Conservation (phyloP, 2,113 vertebrate species). For the Calidris pygmaea region DNA sequence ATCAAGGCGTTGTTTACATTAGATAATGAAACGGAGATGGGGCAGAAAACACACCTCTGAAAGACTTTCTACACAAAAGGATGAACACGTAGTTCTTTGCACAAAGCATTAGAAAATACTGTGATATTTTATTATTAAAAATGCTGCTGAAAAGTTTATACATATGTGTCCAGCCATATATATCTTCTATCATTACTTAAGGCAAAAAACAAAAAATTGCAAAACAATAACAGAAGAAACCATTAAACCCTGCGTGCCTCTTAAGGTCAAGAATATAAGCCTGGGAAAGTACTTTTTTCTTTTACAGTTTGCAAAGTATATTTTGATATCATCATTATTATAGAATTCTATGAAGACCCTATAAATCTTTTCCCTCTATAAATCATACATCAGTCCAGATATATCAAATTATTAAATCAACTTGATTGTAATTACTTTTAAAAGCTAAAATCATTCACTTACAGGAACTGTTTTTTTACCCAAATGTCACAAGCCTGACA, state of each 20-base stretch:
- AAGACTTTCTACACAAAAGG: conserved; percentile 56
- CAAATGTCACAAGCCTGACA: conserved; percentile 88
- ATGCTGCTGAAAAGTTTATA: conserved; percentile 96
- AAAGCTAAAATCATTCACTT: conserved; percentile 91
- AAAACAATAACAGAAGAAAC: conserved; percentile 86
- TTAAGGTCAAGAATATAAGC: conserved; percentile 82
- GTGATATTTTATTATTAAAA: conserved; percentile 98
- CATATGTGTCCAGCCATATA: conserved; percentile 94
- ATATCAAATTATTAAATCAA: conserved; percentile 87
- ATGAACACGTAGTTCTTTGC: conserved; percentile 72
- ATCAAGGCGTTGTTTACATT: not conserved
- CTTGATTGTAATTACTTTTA: conserved; percentile 75
- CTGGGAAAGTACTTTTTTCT: conserved; percentile 78
- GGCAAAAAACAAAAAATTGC: conserved; percentile 85
- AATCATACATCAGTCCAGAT: conserved; percentile 75
- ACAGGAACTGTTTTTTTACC: conserved; percentile 77
- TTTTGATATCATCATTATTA: conserved; percentile 79
- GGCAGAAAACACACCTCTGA: not conserved
- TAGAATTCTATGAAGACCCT: conserved; percentile 77
- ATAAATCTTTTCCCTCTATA: conserved; percentile 71
- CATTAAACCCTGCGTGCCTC: conserved; percentile 83
- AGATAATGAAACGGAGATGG: not conserved
- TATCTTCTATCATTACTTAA: conserved; percentile 89
- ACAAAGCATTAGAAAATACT: conserved; percentile 93
- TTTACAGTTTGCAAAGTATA: conserved; percentile 77